These are phyloP conservation scores for Drosophila burlai DNA, from an alignment of 1,140 invertebrate genomes.

Conservation along the genomic window DNA sequence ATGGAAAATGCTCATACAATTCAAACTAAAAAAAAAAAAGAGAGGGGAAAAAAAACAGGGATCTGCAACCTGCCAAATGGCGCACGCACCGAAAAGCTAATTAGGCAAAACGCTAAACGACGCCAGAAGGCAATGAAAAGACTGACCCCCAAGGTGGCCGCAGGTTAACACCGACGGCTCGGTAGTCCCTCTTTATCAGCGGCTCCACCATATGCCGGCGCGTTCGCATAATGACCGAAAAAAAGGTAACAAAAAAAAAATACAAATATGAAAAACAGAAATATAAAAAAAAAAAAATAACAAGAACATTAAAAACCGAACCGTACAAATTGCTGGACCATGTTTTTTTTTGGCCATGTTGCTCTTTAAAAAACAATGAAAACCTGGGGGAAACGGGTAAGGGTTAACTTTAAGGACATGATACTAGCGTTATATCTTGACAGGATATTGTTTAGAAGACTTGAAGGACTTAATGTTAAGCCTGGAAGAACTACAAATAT, in stretches of 20 bases:
- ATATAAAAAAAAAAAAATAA: background rate
- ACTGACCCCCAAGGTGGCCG: constrained; percentile 36
- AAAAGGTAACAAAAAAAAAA: background rate
- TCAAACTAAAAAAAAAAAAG: constrained; percentile 14
- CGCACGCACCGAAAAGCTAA: constrained; percentile 78
- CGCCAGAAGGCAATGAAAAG: constrained; percentile 64
- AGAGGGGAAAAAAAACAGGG: background rate
- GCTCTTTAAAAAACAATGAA: constrained; percentile 17
- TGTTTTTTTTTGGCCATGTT: constrained; percentile 3
- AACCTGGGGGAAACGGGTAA: background rate
- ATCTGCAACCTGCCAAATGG: constrained; percentile 52
- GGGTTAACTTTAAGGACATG: background rate
- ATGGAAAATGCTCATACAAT: constrained; percentile 23
- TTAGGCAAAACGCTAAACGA: constrained; percentile 77
- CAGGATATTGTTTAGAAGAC: background rate
- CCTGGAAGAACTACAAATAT: too few relatives aligned
- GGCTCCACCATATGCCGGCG: constrained; percentile 12
- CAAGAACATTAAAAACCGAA: constrained; percentile 19
- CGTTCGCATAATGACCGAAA: constrained; percentile 27
- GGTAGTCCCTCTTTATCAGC: constrained; percentile 16
- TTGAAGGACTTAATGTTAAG: too few relatives aligned
- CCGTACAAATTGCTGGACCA: constrained; percentile 30
- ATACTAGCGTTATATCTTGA: background rate
- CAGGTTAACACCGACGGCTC: constrained; percentile 59
- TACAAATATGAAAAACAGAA: background rate